Evolutionary conservation across 30 jellyfish, hydroid and myxozoan genomes (phyloP), one percentile per base, ranked within the genome.

Genomic region (Pseudorhiza aurosa): DNA sequence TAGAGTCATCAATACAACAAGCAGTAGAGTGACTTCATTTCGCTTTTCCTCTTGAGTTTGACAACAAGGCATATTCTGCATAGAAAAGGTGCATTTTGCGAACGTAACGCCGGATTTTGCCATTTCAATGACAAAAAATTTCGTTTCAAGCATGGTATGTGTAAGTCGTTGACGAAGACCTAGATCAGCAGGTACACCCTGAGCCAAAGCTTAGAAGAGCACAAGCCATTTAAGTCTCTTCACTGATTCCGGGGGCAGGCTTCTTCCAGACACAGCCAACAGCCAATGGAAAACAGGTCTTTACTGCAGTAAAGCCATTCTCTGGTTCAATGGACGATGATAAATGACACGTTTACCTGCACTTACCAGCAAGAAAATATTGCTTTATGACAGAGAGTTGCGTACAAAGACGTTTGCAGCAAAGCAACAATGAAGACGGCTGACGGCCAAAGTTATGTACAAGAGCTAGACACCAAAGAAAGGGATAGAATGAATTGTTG

Each of bases 281-380:
- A 53, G 87, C 87, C 64, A 73, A 73, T 50, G 83, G 83, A 69
- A 26, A 8, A 47, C 47, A 42, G 68, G 70, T 55, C 70, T 28
- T 44, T 22, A 55, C 83, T 1, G 45, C 68, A 1, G 68, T 37
- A n/a, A n/a, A 18, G 74, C 91, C 35, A 28, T 17, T 21, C 40
- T 79, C n/a, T 22, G 40, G 8, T 79, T 79, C 74, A 79, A 79
- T 58, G 91, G 91, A 11, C 47, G 84, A 40, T n/a, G 44, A 12
- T 79, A 79, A 59, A 56, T 42, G 26, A 79, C 91, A 29, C 63
- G 63, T 49, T 29, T 49, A 15, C 63, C 63, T 15, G n/a, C 74
- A 59, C 43, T 42, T 49, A 49, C 63, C 6, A 49, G 63, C 22
- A 49, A 49, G 63, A 49, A 49, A 49, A 49, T 49, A 49, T 49